Evolutionary conservation across 2,113 vertebrate species (phyloP).

Genomic region (Hylia prasina): DNA sequence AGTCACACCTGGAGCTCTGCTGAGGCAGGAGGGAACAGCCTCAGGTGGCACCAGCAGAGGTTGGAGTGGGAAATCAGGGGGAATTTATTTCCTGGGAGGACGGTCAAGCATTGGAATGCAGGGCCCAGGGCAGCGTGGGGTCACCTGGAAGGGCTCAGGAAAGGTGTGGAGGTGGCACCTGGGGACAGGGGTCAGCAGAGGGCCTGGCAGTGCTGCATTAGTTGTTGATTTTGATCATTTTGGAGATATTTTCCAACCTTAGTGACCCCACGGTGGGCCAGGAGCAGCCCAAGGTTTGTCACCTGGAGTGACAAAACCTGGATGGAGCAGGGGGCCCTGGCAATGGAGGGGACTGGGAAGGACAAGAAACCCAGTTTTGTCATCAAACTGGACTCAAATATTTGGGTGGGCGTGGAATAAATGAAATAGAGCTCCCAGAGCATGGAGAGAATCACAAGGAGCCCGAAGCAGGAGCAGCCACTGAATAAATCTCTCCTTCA

Average conservation of each 20-base stretch:
- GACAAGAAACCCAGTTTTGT: background rate
- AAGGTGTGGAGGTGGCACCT: rapidly evolving
- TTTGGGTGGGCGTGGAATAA: rapidly evolving
- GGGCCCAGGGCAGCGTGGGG: background rate
- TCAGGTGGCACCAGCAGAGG: background rate
- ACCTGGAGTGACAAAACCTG: background rate
- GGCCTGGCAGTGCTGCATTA: background rate
- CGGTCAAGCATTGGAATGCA: rapidly evolving
- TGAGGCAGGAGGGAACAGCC: background rate
- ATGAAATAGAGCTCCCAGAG: background rate
- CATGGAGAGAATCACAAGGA: rapidly evolving
- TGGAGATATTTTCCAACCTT: background rate
- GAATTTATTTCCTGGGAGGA: background rate
- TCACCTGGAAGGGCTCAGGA: background rate
- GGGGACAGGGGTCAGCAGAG: rapidly evolving
- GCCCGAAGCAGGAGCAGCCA: background rate
- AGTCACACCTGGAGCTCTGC: no score
- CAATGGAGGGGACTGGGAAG: background rate
- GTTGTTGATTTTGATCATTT: background rate
- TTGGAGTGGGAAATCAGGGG: rapidly evolving
- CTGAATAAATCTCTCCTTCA: background rate
- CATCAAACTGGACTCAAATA: background rate
- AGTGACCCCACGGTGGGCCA: rapidly evolving
- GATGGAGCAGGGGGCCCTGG: background rate
- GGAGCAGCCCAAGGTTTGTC: background rate